Percentiles rank a stretch among this genome's conserved stretches.
Conservation (phyloP, 1,140 invertebrate species). For the Branchinecta lindahli region DNA sequence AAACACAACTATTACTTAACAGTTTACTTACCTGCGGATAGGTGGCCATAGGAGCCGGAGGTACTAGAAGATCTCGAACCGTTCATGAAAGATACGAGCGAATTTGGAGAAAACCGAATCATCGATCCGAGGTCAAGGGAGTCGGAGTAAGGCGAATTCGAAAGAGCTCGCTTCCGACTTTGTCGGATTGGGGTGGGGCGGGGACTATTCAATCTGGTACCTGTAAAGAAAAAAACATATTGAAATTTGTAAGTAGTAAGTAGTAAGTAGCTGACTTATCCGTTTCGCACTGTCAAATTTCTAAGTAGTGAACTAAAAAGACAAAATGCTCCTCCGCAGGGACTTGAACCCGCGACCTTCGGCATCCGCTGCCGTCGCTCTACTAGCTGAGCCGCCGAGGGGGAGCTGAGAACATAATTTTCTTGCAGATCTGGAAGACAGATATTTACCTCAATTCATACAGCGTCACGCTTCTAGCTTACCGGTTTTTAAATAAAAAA, state of each 20-base stretch:
- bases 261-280: not conserved
- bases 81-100: constrained; percentile 74
- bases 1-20: too few relatives aligned
- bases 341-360: too few relatives aligned
- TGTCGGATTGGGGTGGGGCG: constrained; percentile 42
- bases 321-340: not conserved
- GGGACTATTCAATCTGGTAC: constrained; percentile 53
- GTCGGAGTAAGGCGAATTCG: constrained; percentile 86
- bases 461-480: too few relatives aligned
- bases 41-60: constrained; percentile 82
- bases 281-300: not conserved
- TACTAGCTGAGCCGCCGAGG: too few relatives aligned
- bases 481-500: too few relatives aligned
- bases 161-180: constrained; percentile 74
- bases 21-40: constrained; percentile 54
- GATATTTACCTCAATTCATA: too few relatives aligned
- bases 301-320: constrained; percentile 10
- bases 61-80: constrained; percentile 65
- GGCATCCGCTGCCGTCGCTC: too few relatives aligned
- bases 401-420: too few relatives aligned
- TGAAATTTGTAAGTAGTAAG: not conserved
- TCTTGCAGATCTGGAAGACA: too few relatives aligned
- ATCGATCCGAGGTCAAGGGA: constrained; percentile 85
- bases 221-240: constrained; percentile 32
- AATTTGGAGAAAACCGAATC: constrained; percentile 86